phyloP scores from a whole-genome alignment of 2,797 vertebrate species.

The Philypnodon macrostomus region DNA sequence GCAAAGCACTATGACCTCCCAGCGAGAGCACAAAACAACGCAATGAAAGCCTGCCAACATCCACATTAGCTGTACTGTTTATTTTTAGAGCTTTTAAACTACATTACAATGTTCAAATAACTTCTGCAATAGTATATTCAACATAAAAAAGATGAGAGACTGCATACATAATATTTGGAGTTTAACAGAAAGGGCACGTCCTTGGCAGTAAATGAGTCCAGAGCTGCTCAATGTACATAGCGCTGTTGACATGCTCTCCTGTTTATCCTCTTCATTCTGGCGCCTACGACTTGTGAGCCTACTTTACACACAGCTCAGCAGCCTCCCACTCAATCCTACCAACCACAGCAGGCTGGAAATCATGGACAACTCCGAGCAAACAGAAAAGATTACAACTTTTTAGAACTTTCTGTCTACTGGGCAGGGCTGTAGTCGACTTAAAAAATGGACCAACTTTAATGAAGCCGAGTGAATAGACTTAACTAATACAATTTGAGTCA shows the following conservation, averaged over 20 bases:
- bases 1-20: constrained; percentile 53
- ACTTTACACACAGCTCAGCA: constrained; percentile 37
- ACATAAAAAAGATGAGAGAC: not conserved
- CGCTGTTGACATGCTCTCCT: constrained; percentile 21
- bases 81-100: constrained; percentile 11
- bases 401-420: too few species aligned
- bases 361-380: constrained; percentile 28
- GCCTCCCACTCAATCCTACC: constrained; percentile 44
- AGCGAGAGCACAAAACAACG: constrained; percentile 33
- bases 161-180: constrained; percentile 3
- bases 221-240: constrained; percentile 21
- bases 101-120: not conserved
- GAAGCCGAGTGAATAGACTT: too few species aligned
- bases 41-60: constrained; percentile 45
- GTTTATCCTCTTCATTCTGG: constrained; percentile 43
- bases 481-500: too few species aligned
- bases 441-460: too few species aligned
- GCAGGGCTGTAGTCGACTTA: too few species aligned
- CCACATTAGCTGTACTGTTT: constrained; percentile 20
- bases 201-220: constrained; percentile 4
- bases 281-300: constrained; percentile 45
- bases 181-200: constrained; percentile 3
- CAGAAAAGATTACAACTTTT: too few species aligned
- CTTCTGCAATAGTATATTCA: not conserved
- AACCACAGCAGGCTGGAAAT: constrained; percentile 35